Evolutionary conservation across 92 coral and sea anemone species (phyloP), one percentile per base, ranked within the genome.

Genomic region (Heteractis magnifica): DNA sequence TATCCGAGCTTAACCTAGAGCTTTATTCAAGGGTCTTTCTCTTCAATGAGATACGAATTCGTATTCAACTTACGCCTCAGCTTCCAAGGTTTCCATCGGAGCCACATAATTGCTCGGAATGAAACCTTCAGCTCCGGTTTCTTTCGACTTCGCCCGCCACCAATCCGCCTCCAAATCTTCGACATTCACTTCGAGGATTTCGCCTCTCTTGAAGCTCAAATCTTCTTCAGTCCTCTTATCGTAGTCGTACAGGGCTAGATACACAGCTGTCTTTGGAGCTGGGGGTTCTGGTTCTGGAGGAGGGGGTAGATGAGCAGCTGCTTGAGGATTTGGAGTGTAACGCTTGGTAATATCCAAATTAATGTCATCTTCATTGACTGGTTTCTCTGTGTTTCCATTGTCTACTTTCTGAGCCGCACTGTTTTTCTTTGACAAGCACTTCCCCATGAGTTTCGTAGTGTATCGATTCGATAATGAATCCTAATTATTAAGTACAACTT

Each of bases 21-120:
- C 2, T 77, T 14, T 14, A 9, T 18, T 53, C 3, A 20, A 21
- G 4, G 18, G 50, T 10, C 0, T 44, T 16, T 15, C 15, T 49
- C 14, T 74, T 11, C 1, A 13, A 8, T 44, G 13, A 13, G 56
- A 16, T 68, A 5, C 6, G 56, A 13, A 74, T 74, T 20, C 51
- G 13, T 52, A 60, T 58, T 13, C 65, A 9, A 96, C 99, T 96
- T 88, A 96, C 99, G 92, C 94, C 89, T 96, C 99, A 13, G 99
- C 99, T 82, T 96, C 99, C 77, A 96, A 72, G 15, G 99, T 87
- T 79, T 92, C 88, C 18, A 88, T 79, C 78, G 89, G 93, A 9
- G 99, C 99, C 49, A 96, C 98, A 89, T 96, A 96, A 82, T 96
- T 96, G 84, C 97, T 96, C 0, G 99, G 99, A 83, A 96, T 92